Evolutionary conservation across 1,140 invertebrate species (phyloP), one percentile per base, ranked within the genome.

Genomic region (Helicoverpa armigera): DNA sequence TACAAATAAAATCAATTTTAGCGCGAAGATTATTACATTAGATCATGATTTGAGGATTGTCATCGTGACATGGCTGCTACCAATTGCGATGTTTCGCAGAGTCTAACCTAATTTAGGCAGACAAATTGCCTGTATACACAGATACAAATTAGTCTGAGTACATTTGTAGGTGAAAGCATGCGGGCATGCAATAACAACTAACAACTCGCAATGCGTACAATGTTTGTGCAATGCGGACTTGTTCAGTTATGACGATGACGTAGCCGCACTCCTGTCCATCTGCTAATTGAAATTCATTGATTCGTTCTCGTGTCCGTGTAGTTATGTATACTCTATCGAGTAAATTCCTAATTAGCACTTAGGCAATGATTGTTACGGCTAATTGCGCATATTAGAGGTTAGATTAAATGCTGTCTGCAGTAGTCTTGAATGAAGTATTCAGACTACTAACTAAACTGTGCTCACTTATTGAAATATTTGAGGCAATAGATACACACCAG

Each of bases 241-340:
- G 79, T 79, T 80, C 75, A 75, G 79, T 65, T 76, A 80, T 67
- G 58, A 74, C 50, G 65, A 69, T 79, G 70, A 73, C 43, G 54
- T 58, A 51, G 58, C 78, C 65, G 69, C 72, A 58, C 72, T 83
- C 78, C 50, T 70, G 72, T 53, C 56, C 75, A 84, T 79, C 78
- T 81, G 75, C 74, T 86, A 86, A 89, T 87, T 88, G 86, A 84
- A 88, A 88, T 87, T 84, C 82, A 88, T 88, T 86, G 79, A 85
- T 87, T 85, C 61, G 14, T n/a, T 23, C 48, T 48, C 2, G 56
- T 43, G 31, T 3, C 50, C 58, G n/a, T 43, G 9, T 74, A 60
- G 29, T 18, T 48, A 72, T 54, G 69, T 16, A 29, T 72, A 54
- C 23, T 3, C 51, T 54, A 72, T 72, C 69, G 69, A 53, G 29